These are phyloP conservation scores for Ailurus styani DNA, from an alignment of 2,113 vertebrate genomes.

Conservation along the genomic window DNA sequence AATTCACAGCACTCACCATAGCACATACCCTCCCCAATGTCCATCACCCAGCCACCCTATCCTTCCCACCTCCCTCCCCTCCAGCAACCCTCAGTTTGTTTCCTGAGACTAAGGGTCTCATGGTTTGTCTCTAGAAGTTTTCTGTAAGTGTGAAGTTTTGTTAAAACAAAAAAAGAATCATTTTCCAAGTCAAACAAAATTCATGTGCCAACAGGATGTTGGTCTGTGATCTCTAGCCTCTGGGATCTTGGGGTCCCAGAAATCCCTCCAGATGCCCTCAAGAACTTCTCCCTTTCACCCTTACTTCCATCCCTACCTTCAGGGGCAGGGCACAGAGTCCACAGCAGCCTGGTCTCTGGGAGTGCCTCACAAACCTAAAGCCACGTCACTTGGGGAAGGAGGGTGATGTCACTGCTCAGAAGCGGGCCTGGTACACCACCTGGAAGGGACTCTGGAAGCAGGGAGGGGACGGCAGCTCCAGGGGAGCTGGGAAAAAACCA, in stretches of 20 bases:
- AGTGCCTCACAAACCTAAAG: not conserved
- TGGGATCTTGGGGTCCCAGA: not conserved
- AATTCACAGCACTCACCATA: too few relatives aligned
- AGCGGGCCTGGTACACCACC: not conserved
- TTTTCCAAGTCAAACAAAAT: conserved; percentile 7
- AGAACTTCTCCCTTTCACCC: not conserved
- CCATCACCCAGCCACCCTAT: too few relatives aligned
- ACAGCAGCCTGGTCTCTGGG: not conserved
- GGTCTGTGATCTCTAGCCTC: not conserved
- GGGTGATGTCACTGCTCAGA: not conserved
- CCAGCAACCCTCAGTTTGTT: too few relatives aligned
- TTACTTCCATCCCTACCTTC: not conserved
- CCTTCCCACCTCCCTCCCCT: too few relatives aligned
- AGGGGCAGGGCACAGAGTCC: not conserved
- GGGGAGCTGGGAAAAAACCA: not conserved
- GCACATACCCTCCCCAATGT: too few relatives aligned
- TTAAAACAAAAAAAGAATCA: not conserved
- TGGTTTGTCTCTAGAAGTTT: not conserved
- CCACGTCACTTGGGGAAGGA: not conserved
- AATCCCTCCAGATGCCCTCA: not conserved
- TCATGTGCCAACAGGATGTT: not conserved
- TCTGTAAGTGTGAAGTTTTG: not conserved
- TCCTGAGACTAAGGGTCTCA: too few relatives aligned
- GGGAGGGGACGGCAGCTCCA: not conserved
- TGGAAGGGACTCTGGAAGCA: not conserved